Evolutionary conservation across 2,113 vertebrate genomes (phyloP).

Genomic region (Grallaria varia): DNA sequence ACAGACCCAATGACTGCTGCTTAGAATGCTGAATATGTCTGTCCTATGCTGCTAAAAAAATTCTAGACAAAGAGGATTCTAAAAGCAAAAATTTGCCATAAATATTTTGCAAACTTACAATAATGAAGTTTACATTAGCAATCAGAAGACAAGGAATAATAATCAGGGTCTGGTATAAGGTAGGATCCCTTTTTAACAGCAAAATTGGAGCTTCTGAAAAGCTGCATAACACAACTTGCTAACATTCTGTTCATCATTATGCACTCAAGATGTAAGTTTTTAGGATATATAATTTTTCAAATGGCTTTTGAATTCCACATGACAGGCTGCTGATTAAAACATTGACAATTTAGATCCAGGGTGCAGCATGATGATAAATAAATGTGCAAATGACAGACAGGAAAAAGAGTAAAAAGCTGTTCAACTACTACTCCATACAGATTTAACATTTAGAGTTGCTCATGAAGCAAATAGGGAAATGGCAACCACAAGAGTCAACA

Average conservation of each 20-base stretch:
- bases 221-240: background rate
- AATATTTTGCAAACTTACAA: background rate
- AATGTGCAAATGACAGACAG: background rate
- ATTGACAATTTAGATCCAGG: background rate
- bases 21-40: background rate
- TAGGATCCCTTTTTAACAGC: background rate
- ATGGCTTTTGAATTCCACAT: background rate
- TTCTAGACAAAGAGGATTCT: background rate
- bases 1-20: background rate
- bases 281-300: background rate
- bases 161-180: background rate
- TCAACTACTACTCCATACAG: background rate
- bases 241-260: background rate
- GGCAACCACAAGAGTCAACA: background rate
- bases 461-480: background rate
- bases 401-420: background rate
- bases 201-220: background rate
- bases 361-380: background rate
- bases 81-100: background rate
- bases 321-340: background rate
- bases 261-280: background rate
- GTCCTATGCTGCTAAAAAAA: background rate
- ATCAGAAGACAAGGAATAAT: background rate
- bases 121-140: background rate
- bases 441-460: background rate